These are phyloP conservation scores for Corythaeola cristata DNA, from an alignment of 2,113 vertebrate species.

Conservation along the genomic window DNA sequence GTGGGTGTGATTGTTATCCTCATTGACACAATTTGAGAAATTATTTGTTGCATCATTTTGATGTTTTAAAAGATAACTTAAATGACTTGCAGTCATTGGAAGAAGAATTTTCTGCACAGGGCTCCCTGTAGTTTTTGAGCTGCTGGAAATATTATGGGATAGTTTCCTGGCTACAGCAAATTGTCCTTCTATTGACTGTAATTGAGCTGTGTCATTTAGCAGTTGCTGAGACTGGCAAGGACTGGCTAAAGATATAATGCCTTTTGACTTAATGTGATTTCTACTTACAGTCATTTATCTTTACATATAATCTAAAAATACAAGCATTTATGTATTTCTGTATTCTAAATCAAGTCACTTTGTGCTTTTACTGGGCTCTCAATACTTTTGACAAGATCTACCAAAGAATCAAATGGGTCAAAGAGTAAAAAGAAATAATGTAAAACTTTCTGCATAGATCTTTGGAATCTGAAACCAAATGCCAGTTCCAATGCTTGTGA, in stretches of 20 bases:
- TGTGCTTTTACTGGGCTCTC: background rate
- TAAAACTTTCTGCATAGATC: background rate
- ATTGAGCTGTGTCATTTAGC: background rate
- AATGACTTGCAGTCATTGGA: background rate
- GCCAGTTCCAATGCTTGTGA: background rate
- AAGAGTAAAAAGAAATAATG: background rate
- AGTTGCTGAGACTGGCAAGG: background rate
- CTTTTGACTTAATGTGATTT: slow-evolving; percentile 18
- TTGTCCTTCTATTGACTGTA: background rate
- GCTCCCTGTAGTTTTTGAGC: background rate
- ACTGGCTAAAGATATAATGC: background rate
- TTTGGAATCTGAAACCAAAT: background rate
- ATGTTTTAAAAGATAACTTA: background rate
- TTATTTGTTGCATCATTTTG: too few relatives aligned
- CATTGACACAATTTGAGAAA: background rate
- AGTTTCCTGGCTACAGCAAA: background rate
- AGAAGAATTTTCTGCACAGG: background rate
- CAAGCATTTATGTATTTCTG: background rate
- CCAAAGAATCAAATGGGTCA: background rate
- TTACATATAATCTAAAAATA: background rate
- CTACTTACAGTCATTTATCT: slow-evolving; percentile 3
- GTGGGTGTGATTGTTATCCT: rapidly evolving
- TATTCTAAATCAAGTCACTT: background rate
- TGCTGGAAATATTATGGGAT: background rate
- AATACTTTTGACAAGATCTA: background rate